These are phyloP conservation scores for Tapera naevia DNA, from an alignment of 2,797 vertebrate genomes.

Conservation along the genomic window DNA sequence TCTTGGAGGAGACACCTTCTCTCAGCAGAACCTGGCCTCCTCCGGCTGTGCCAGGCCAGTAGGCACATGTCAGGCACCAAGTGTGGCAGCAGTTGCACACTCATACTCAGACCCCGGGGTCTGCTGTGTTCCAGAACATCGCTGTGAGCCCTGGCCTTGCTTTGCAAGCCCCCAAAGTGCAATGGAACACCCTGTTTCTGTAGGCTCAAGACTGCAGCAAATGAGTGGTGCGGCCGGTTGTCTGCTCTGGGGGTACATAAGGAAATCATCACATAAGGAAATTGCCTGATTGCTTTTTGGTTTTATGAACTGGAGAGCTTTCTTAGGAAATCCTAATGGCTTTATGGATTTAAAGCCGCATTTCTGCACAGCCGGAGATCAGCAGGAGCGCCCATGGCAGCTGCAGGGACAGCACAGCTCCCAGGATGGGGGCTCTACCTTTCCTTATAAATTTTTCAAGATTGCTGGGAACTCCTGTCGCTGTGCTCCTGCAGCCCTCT, in stretches of 20 bases:
- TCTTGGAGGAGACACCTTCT: neutral
- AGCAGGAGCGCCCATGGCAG: rapidly evolving
- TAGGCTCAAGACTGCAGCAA: neutral
- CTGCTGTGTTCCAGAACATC: rapidly evolving
- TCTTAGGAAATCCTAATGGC: neutral
- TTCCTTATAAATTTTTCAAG: neutral
- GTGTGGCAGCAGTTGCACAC: neutral
- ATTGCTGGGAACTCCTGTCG: neutral
- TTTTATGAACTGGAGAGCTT: neutral
- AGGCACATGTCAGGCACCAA: neutral
- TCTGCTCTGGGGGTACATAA: neutral
- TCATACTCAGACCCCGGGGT: neutral
- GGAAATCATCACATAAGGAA: too few species aligned
- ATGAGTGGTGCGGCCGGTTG: neutral
- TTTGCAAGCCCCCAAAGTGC: neutral
- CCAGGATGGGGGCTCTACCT: rapidly evolving
- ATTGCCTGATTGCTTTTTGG: neutral
- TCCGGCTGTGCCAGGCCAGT: neutral
- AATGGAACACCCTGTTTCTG: neutral
- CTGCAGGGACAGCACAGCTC: neutral
- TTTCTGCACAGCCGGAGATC: neutral
- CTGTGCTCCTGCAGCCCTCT: neutral
- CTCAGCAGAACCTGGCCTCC: neutral
- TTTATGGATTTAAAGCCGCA: neutral
- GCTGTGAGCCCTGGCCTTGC: neutral